Evolutionary conservation across 2,797 vertebrate genomes (phyloP), one percentile per base, ranked within the genome.

Genomic region (Karalla daura): DNA sequence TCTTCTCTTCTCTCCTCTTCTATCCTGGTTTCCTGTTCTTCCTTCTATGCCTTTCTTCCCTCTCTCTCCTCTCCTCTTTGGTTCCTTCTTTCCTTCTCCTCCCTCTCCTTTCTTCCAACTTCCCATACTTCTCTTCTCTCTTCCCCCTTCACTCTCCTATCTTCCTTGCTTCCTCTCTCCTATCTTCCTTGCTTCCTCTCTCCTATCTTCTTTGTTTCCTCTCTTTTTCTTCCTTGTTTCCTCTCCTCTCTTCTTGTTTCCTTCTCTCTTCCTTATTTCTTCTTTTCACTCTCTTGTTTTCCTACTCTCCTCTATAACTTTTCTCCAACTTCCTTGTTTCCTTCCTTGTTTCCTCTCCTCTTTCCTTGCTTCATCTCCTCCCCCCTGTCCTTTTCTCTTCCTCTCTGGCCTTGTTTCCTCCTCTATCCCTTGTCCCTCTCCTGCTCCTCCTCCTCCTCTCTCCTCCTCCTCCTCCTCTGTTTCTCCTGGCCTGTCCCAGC

Each of bases 401-500:
- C 9, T 18, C 5, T 32, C 4, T 20, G 8, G 8, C 44, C 5
- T 33, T n/a, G 17, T 21, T 25, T 7, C 14, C 15, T 36, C 5
- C 5, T 21, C 1, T 44, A 12, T 5, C 3, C 10, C 10, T 30
- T 24, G 1, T 25, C 3, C 4, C 2, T 7, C 11, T 0, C 6
- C n/a, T 5, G 20, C 8, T 5, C 11, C 9, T 35, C 7, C 1
- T 17, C 18, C 0, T 25, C 21, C 23, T 3, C 11, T 35, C 9
- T 32, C 11, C 14, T 47, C 5, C 10, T 32, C n/a, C 17, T 10
- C 13, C 5, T 2, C 9, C 6, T 6, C 14, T 10, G 36, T 45
- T 5, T 18, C 70, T 50, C 45, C 7, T 53, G 39, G 10, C 23
- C 49, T 69, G 55, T 63, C 49, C 64, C 62, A 71, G 71, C 13